Evolutionary conservation across 2,797 vertebrate genomes (phyloP), one percentile per base, ranked within the genome.

Genomic region (Basileuterus tristriatus): DNA sequence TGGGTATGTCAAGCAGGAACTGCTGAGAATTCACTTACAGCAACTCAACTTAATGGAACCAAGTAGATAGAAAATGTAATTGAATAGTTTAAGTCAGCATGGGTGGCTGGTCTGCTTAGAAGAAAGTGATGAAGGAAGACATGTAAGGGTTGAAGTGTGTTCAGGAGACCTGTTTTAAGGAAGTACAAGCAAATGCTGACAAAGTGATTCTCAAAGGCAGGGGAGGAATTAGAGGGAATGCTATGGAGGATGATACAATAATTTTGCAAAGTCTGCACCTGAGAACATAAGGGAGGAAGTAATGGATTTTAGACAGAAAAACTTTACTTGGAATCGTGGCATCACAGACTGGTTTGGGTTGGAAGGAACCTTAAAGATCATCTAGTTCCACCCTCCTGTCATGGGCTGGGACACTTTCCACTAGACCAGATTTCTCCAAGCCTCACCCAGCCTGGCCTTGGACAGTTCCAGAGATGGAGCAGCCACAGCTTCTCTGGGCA

Each of bases 1-100:
- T 44, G 26, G 26, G 9, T 52, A 44, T 32, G 27, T 52, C n/a
- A 52, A 15, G n/a, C 22, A 60, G 47, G 32, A 70, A 7, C 46
- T 62, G 67, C 27, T 0, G 2, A 37, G n/a, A 15, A 22, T 32
- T 82, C n/a, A 22, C 1, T 0, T 70, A 27, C n/a, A 52, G 47
- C 1, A 1, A 60, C 22, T 82, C n/a, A 43, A 2, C 65, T 69
- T 60, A 11, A 36, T 60, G 22, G 27, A 52, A 44, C 37, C 79
- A 37, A 52, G n/a, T 22, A 62, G 39, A 32, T 6, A 32, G n/a
- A 32, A 81, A 62, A 62, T 62, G 47, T 44, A 62, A 26, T 37
- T 44, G n/a, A 44, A 23, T 82, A 15, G 22, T 60, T 82, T 62
- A 55, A 43, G n/a, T 53, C 79, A 44, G 47, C 56, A 15, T 27